Conservation (phyloP, 2,113 vertebrate species). For the Colinus virginianus region DNA sequence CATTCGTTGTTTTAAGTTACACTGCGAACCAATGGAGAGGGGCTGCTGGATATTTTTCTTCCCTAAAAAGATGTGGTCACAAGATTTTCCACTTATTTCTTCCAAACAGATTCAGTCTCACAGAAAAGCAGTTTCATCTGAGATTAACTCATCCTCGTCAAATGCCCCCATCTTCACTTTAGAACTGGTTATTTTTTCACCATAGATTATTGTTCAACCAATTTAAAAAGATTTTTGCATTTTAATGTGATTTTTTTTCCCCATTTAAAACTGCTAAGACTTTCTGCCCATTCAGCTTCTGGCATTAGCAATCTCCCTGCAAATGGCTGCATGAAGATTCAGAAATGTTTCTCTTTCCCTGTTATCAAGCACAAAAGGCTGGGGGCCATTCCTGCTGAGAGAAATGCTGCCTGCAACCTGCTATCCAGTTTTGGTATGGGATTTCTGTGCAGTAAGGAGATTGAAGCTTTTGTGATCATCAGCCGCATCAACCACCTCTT, state of each 20-base stretch:
- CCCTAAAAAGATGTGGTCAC: not conserved
- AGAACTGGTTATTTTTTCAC: not conserved
- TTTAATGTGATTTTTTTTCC: not conserved
- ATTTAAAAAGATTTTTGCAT: not conserved
- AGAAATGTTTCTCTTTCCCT: not conserved
- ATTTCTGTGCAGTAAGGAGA: not conserved
- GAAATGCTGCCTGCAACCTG: not conserved
- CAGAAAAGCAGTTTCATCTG: not conserved
- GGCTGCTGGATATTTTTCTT: not conserved
- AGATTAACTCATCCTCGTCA: not conserved
- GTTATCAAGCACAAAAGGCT: fast-evolving
- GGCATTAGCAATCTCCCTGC: not conserved
- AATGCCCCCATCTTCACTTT: not conserved
- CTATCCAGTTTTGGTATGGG: not conserved
- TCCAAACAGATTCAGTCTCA: not conserved
- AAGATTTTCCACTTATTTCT: not conserved
- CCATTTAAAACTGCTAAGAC: not conserved
- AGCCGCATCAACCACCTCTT: not conserved
- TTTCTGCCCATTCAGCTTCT: not conserved
- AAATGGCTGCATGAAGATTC: not conserved
- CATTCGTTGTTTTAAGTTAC: not conserved
- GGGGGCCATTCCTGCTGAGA: not conserved
- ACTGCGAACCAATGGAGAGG: not conserved
- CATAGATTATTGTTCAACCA: not conserved
- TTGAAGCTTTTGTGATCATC: not conserved